phyloP scores from a whole-genome alignment of 2,888 invertebrate species.

The Nomada fabriciana region DNA sequence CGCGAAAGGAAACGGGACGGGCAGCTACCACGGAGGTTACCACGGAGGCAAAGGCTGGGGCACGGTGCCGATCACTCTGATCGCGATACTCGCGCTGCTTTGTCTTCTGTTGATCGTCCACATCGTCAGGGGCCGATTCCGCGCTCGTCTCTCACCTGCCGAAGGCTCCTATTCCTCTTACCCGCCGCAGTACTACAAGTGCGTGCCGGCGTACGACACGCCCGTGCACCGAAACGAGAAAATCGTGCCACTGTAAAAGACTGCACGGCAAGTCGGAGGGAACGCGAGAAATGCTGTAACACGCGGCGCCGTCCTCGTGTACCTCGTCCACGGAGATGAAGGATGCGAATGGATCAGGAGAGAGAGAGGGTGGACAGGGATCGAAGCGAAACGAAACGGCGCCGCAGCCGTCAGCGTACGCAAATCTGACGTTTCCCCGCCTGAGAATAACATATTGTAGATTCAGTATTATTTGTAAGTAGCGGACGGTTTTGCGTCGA shows the following conservation, averaged over 20 bases:
- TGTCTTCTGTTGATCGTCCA: constrained; percentile 78
- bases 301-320: neutral
- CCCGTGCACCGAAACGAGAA: constrained; percentile 79
- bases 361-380: too few relatives aligned
- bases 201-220: constrained; percentile 80
- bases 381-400: neutral
- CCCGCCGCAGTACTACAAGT: constrained; percentile 82
- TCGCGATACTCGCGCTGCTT: constrained; percentile 76
- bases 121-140: constrained; percentile 77
- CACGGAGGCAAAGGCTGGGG: constrained; percentile 76
- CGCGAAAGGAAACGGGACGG: constrained; percentile 42
- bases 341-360: neutral
- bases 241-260: constrained; percentile 77
- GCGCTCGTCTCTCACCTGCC: constrained; percentile 77
- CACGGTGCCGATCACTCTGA: constrained; percentile 78
- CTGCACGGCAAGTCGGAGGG: constrained; percentile 20
- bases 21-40: constrained; percentile 54
- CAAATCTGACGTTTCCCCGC: constrained; percentile 22
- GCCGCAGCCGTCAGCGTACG: neutral
- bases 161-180: constrained; percentile 74
- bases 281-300: neutral
- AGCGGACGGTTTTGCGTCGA: constrained; percentile 36
- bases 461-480: constrained; percentile 72
- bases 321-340: neutral
- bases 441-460: constrained; percentile 64